Base-by-base conservation (phyloP, 2,797 vertebrate genomes). In the Macropodus opercularis region DNA sequence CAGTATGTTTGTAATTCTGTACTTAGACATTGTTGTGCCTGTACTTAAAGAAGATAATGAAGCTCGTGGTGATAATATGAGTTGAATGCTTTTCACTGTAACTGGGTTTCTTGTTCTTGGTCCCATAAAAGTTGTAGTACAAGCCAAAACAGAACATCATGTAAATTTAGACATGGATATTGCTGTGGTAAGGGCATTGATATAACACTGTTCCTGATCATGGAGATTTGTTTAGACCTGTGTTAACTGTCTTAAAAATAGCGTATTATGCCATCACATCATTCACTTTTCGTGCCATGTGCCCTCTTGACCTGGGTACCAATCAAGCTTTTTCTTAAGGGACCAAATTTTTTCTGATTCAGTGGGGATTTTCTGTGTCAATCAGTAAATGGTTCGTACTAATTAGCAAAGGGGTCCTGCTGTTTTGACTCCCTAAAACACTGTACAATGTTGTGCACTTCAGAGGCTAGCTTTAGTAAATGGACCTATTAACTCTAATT, bases 401-500 rank as follows among this genome's bases (percentile, higher is more conserved):
- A 63, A 80, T 84, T 59, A 79, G 73, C 82, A 72, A 66, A 65
- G 69, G 81, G 84, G 75, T 70, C 66, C 56, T 68, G 57, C 63
- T 83, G 68, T 79, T 53, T 57, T 0, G 40, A n/a, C 63, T 83
- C 78, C 81, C 77, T 59, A 77, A 82, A 79, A 85, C 86, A 88
- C 85, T 88, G 87, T 86, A 83, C 69, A 80, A 84, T 75, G 70
- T 83, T 89, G 89, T 86, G 85, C 79, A 70, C 81, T 80, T 57
- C 75, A 84, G 83, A 87, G 81, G 65, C 73, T 74, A 79, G 89
- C 90, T 89, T 91, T 89, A 86, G 77, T 68, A 80, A 80, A 83
- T 49, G 87, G 87, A 89, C 87, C 87, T 90, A 84, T 67, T 62
- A 72, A 84, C 85, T 90, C 77, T 79, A 82, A 68, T 85, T 91